Conservation (phyloP, 2,797 vertebrate species). For the Karalla daura region DNA sequence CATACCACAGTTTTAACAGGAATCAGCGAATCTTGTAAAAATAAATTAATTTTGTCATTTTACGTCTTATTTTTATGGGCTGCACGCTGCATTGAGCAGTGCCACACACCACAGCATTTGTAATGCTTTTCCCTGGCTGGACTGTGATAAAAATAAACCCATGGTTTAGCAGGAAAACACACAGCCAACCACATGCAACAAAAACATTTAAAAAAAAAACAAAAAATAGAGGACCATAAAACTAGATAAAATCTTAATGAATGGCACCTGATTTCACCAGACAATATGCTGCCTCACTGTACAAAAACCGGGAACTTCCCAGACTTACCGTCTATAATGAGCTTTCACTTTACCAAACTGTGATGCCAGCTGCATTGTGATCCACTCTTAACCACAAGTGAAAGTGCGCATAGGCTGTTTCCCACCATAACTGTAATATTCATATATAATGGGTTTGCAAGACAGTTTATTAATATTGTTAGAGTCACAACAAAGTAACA, state of each 20-base stretch:
- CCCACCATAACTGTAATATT: neutral
- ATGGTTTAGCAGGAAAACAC: too few relatives aligned
- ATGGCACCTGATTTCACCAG: neutral
- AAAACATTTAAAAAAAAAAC: neutral
- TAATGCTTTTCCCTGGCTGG: neutral
- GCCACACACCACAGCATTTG: neutral
- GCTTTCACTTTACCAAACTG: neutral
- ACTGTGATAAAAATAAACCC: neutral
- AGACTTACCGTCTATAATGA: constrained; percentile 12
- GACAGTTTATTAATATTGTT: too few relatives aligned
- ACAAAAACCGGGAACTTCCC: constrained; percentile 4
- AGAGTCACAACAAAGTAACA: too few relatives aligned
- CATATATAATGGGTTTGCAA: too few relatives aligned
- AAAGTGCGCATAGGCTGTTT: neutral
- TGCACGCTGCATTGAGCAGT: neutral
- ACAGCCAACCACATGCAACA: neutral
- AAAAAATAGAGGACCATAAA: neutral
- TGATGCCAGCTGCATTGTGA: neutral
- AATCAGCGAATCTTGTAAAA: neutral
- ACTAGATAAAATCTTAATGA: constrained; percentile 19
- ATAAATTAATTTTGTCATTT: neutral
- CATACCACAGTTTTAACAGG: neutral
- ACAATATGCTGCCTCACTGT: constrained; percentile 3
- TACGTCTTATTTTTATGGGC: neutral
- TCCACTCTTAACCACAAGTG: neutral